Percentiles rank a stretch among this genome's conserved stretches.
Evolutionary conservation across 2,113 vertebrate genomes (phyloP).

Genomic region (Dicentrarchus labrax): DNA sequence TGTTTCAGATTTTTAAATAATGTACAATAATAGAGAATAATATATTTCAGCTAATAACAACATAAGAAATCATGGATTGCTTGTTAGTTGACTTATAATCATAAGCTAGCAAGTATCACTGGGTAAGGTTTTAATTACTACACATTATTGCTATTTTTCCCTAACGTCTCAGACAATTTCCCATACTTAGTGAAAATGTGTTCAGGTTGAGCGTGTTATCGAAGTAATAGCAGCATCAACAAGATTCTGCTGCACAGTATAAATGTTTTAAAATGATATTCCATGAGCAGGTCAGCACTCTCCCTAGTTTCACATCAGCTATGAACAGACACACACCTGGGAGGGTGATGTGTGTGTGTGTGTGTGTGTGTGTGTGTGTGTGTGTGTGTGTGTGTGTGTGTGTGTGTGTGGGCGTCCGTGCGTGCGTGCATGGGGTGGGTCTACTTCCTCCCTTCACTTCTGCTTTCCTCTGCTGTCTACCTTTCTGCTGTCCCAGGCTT

Average conservation of each 20-base stretch:
- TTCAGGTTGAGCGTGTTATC: neutral
- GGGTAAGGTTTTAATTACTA: too few species aligned
- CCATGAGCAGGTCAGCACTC: conserved; percentile 1
- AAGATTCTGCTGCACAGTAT: neutral
- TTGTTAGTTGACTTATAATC: too few species aligned
- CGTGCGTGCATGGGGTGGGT: neutral
- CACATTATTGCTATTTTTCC: too few species aligned
- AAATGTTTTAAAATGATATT: neutral
- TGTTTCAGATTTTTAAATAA: too few species aligned
- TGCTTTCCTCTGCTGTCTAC: conserved; percentile 57
- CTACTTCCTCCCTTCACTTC: conserved; percentile 54
- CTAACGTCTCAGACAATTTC: too few species aligned
- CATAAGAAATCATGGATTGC: too few species aligned
- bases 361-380: neutral
- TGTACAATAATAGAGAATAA: neutral
- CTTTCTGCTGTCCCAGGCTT: conserved; percentile 43
- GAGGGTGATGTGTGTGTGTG: neutral
- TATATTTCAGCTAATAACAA: too few species aligned
- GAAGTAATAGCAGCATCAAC: neutral
- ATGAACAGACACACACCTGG: conserved; percentile 20
- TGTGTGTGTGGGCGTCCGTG: neutral
- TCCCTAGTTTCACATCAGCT: conserved; percentile 17
- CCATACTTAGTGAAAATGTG: neutral
- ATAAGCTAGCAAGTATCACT: too few species aligned
- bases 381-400: neutral